A percentile compares a stretch with the other conserved stretches of the same genome.
phyloP scores from a whole-genome alignment of 2,888 invertebrate genomes.

The Lithosia quadra region DNA sequence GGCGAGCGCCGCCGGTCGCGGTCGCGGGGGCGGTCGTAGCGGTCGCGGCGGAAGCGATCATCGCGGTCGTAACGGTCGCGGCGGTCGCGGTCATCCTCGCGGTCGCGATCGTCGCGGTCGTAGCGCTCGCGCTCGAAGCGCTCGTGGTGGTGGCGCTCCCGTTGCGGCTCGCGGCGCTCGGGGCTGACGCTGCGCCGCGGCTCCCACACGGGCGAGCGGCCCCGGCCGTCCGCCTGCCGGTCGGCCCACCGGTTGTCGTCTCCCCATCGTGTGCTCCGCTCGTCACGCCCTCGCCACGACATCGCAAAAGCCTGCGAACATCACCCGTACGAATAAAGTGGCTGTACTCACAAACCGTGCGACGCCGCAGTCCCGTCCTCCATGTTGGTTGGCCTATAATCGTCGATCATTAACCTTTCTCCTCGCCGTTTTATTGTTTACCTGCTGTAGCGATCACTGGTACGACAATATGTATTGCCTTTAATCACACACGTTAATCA shows the following conservation, averaged over 20 bases:
- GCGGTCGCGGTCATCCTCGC: slow-evolving; percentile 48
- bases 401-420: slow-evolving; percentile 69
- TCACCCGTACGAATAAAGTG: slow-evolving; percentile 72
- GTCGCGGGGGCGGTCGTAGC: slow-evolving; percentile 52
- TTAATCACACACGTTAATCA: slow-evolving; percentile 36
- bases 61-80: slow-evolving; percentile 58
- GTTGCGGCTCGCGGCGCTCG: slow-evolving; percentile 58
- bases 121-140: slow-evolving; percentile 37
- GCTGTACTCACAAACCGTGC: slow-evolving; percentile 67
- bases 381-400: slow-evolving; percentile 61
- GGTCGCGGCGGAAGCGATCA: slow-evolving; percentile 54
- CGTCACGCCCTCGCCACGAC: slow-evolving; percentile 81
- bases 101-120: slow-evolving; percentile 52
- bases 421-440: slow-evolving; percentile 65
- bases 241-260: slow-evolving; percentile 51
- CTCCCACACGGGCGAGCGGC: slow-evolving; percentile 76
- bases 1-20: slow-evolving; percentile 55
- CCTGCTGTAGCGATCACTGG: slow-evolving; percentile 64
- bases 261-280: slow-evolving; percentile 73
- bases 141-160: slow-evolving; percentile 53
- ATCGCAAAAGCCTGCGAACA: slow-evolving; percentile 80
- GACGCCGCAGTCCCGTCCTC: slow-evolving; percentile 50
- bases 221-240: slow-evolving; percentile 54
- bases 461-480: slow-evolving; percentile 29
- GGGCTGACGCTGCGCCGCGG: slow-evolving; percentile 68